Evolutionary conservation across 2,113 vertebrate genomes (phyloP).

Genomic region (Limnothrissa miodon): DNA sequence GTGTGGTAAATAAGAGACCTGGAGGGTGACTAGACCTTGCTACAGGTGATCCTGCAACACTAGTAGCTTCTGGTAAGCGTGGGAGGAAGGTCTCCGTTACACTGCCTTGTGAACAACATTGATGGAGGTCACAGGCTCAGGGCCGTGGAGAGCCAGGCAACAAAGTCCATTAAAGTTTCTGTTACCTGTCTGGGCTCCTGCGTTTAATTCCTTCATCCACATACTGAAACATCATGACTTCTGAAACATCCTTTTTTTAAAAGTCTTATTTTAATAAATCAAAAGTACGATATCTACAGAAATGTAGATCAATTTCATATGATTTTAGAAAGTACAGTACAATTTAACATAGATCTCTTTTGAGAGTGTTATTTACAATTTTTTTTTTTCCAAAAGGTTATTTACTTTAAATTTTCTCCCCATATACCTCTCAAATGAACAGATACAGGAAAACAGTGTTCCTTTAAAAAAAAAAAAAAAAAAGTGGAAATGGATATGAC

Average conservation of each 20-base stretch:
- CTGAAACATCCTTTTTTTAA: slow-evolving; percentile 51
- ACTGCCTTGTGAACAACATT: neutral
- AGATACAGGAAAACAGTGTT: slow-evolving; percentile 57
- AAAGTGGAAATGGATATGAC: slow-evolving; percentile 44
- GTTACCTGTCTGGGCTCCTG: neutral
- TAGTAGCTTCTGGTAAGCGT: neutral
- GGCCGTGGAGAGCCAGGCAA: neutral
- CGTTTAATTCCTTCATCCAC: neutral
- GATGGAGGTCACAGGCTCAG: neutral
- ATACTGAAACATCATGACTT: neutral
- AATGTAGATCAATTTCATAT: slow-evolving; percentile 69
- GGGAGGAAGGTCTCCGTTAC: neutral
- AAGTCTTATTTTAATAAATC: slow-evolving; percentile 73
- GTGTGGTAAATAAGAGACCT: neutral
- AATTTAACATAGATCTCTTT: slow-evolving; percentile 68
- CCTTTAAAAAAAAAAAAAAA: slow-evolving; percentile 40
- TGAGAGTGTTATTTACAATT: slow-evolving; percentile 69
- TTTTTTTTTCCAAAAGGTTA: slow-evolving; percentile 54
- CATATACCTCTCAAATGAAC: slow-evolving; percentile 53
- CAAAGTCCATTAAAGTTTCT: neutral
- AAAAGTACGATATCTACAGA: slow-evolving; percentile 75
- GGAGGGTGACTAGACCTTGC: neutral
- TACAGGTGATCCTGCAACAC: neutral
- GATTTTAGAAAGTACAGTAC: slow-evolving; percentile 78
- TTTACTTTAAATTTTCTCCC: slow-evolving; percentile 49